These are phyloP conservation scores for Chamaetylas fuelleborni DNA, from an alignment of 2,113 vertebrate genomes.

Conservation along the genomic window DNA sequence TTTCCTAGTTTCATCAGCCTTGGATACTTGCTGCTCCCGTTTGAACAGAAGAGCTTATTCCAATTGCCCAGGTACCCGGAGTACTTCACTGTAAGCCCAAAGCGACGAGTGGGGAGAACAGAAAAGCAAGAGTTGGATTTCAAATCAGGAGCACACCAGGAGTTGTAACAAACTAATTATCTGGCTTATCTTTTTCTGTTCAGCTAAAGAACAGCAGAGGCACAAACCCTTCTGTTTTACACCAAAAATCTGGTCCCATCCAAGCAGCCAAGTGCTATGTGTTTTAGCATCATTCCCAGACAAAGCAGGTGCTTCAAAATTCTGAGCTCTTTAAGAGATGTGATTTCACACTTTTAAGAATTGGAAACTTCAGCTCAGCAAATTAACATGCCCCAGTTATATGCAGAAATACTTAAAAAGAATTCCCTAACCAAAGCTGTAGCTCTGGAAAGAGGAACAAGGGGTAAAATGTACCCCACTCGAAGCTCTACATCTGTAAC, in stretches of 20 bases:
- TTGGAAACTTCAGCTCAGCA: background rate
- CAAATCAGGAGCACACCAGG: fast-evolving
- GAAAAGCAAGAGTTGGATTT: background rate
- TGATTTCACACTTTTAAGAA: background rate
- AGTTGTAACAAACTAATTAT: background rate
- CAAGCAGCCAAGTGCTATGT: background rate
- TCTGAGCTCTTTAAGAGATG: background rate
- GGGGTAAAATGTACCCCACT: fast-evolving
- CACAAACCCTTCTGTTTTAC: background rate
- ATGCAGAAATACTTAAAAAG: background rate
- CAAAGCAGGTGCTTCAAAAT: background rate
- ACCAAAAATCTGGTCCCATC: background rate
- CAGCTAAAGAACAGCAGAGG: background rate
- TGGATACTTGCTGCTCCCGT: constrained; percentile 63
- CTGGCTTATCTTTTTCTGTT: background rate
- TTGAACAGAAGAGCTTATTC: constrained; percentile 84
- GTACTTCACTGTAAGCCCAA: constrained; percentile 79
- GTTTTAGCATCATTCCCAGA: background rate
- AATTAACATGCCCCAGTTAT: background rate
- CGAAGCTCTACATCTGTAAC: background rate
- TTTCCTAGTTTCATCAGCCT: constrained; percentile 87
- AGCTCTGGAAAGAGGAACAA: background rate
- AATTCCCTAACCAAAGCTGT: background rate
- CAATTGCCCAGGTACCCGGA: constrained; percentile 86
- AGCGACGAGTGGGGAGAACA: fast-evolving